phyloP scores from a whole-genome alignment of 2,113 vertebrate genomes.

The Cyprinus carpio region DNA sequence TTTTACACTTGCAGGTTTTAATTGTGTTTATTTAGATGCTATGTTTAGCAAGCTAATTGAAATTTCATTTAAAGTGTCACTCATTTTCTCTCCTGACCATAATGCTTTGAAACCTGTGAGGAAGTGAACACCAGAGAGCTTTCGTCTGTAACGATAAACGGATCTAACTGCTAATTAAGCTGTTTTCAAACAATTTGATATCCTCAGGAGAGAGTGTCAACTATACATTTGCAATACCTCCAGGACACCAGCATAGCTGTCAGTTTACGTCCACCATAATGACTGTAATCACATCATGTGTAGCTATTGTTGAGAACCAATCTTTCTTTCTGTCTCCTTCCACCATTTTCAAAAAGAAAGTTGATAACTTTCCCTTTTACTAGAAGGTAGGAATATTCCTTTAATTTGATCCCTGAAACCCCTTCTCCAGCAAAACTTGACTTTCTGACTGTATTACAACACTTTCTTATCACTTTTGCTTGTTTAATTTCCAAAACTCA shows the following conservation, averaged over 20 bases:
- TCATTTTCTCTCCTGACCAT: not conserved
- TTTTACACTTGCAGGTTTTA: not conserved
- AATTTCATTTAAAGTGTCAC: slow-evolving; percentile 1
- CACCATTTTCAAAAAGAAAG: slow-evolving; percentile 6
- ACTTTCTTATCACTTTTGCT: too few relatives aligned
- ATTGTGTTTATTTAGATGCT: not conserved
- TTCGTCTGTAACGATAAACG: slow-evolving; percentile 6
- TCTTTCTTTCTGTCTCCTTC: slow-evolving; percentile 27
- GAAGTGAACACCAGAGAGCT: slow-evolving; percentile 16
- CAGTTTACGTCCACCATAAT: slow-evolving; percentile 25
- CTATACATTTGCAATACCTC: slow-evolving; percentile 32
- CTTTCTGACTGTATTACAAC: not conserved
- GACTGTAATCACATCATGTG: slow-evolving; percentile 22
- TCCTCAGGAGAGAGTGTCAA: slow-evolving; percentile 31
- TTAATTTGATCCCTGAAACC: not conserved
- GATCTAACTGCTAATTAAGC: slow-evolving; percentile 42
- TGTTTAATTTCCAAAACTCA: too few relatives aligned
- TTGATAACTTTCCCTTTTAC: not conserved
- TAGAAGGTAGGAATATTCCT: not conserved
- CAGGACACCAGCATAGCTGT: slow-evolving; percentile 27
- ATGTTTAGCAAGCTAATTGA: not conserved
- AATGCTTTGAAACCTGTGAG: slow-evolving; percentile 11
- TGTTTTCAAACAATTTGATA: slow-evolving; percentile 53
- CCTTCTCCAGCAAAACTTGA: not conserved
- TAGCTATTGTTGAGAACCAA: slow-evolving; percentile 10